Evolutionary conservation across 1,140 invertebrate genomes (phyloP), one percentile per base, ranked within the genome.

Genomic region (Saccostrea echinata): DNA sequence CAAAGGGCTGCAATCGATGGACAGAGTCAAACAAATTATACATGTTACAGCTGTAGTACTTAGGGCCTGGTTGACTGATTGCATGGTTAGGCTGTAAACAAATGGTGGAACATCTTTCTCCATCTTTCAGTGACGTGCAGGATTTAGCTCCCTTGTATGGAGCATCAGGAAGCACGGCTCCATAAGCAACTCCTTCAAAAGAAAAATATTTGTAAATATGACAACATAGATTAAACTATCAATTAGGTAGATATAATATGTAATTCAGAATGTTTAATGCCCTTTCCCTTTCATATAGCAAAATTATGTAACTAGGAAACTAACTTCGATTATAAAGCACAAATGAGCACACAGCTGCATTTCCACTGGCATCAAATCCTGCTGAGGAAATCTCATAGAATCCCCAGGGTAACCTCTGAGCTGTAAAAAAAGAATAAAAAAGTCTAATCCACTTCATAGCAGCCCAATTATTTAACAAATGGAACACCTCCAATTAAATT

Each of bases 281-380:
- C 18, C 30, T 80, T 80, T 30, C 71, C 21, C 35, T 43, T 52
- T 61, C 55, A 61, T 21, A 6, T 61, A 18, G n/a, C 55, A 61
- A 21, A 21, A n/a, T 21, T 61, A n/a, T 18, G n/a, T n/a, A 30
- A 12, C 24, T 33, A 30, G 24, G 30, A 85, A 71, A 76, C 89
- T 80, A 85, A 91, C 90, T 83, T 21, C 57, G 86, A 33, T 87
- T 88, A 64, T 85, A 91, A 18, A 91, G 52, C 21, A 84, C 84
- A 53, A 90, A 91, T 18, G 87, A 76, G 86, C 89, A 90, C 8
- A 90, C 84, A 51, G 88, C 88, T 13, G 91, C 91, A 84, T 90
- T 90, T 83, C 88, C 86, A 3, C 84, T 18, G 11, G 30, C 18
- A 64, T 90, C 84, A 84, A 88, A 84, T 52, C 24, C 86, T 43